These are phyloP conservation scores for Emydura subglobosa DNA, from an alignment of 2,113 vertebrate species.

Conservation along the genomic window DNA sequence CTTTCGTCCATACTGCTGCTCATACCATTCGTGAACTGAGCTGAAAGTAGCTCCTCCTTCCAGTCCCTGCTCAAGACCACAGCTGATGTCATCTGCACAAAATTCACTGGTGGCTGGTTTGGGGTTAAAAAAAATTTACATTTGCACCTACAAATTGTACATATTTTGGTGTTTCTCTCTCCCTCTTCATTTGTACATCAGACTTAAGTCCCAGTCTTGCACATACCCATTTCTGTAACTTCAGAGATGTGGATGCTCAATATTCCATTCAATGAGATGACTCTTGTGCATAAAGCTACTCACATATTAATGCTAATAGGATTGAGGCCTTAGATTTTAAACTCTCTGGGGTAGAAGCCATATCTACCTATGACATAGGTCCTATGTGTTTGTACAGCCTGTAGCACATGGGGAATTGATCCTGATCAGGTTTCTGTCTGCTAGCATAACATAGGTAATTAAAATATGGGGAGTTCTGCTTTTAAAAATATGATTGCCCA, in stretches of 20 bases:
- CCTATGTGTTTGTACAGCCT: not conserved
- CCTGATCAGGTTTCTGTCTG: not conserved
- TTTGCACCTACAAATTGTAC: not conserved
- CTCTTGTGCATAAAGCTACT: not conserved
- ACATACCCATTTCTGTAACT: not conserved
- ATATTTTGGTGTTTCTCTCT: not conserved
- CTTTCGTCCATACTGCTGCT: not conserved
- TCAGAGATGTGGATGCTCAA: not conserved
- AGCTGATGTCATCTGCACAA: not conserved
- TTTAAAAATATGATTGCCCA: not conserved
- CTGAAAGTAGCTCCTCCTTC: not conserved
- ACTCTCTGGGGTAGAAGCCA: not conserved
- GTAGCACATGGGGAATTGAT: not conserved
- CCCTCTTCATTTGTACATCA: not conserved
- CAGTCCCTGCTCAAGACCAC: not conserved
- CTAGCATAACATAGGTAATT: not conserved
- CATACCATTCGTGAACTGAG: not conserved
- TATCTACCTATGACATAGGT: not conserved
- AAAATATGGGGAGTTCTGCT: not conserved
- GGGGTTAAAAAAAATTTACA: not conserved
- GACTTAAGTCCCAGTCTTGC: not conserved
- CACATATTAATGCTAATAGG: accelerated
- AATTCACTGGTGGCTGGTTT: not conserved
- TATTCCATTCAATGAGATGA: not conserved
- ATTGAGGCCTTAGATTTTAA: not conserved